These are phyloP conservation scores for Acanthosepion pharaonis DNA, from an alignment of 2,888 invertebrate genomes.

Conservation along the genomic window DNA sequence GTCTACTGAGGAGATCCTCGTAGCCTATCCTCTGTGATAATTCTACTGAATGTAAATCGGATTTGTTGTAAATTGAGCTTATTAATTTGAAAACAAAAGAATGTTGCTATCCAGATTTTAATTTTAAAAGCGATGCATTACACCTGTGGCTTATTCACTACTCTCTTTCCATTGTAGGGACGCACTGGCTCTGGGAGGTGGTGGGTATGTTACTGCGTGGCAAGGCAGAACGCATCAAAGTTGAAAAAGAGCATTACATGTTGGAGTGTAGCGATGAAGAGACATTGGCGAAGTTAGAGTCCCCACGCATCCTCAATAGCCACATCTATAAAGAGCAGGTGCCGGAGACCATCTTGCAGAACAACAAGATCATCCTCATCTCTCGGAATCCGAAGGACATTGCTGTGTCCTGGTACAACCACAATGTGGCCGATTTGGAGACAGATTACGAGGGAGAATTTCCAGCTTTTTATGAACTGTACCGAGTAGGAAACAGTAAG, in stretches of 20 bases:
- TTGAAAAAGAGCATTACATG: slow-evolving; percentile 45
- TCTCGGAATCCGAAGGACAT: slow-evolving; percentile 45
- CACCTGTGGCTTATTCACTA: not conserved
- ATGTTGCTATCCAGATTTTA: too few species aligned
- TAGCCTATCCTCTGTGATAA: too few species aligned
- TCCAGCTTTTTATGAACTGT: slow-evolving; percentile 42
- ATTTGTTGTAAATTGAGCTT: too few species aligned
- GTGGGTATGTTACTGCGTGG: slow-evolving; percentile 37
- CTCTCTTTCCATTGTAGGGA: not conserved
- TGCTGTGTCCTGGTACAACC: slow-evolving; percentile 43
- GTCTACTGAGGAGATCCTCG: too few species aligned
- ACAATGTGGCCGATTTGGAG: slow-evolving; percentile 38
- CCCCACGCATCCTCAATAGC: slow-evolving; percentile 43
- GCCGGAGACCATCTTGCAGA: slow-evolving; percentile 25
- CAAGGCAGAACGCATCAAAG: slow-evolving; percentile 43
- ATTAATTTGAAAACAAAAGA: too few species aligned
- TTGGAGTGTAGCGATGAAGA: slow-evolving; percentile 24
- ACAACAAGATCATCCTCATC: slow-evolving; percentile 34
- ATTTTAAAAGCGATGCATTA: not conserved
- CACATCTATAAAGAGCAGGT: slow-evolving; percentile 40
- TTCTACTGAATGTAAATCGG: too few species aligned
- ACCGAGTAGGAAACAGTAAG: slow-evolving; percentile 37
- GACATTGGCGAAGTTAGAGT: not conserved
- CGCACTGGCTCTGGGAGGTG: slow-evolving; percentile 48
- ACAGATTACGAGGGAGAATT: slow-evolving; percentile 36